Evolutionary conservation across 2,113 vertebrate species (phyloP).

Genomic region (Daubentonia madagascariensis): DNA sequence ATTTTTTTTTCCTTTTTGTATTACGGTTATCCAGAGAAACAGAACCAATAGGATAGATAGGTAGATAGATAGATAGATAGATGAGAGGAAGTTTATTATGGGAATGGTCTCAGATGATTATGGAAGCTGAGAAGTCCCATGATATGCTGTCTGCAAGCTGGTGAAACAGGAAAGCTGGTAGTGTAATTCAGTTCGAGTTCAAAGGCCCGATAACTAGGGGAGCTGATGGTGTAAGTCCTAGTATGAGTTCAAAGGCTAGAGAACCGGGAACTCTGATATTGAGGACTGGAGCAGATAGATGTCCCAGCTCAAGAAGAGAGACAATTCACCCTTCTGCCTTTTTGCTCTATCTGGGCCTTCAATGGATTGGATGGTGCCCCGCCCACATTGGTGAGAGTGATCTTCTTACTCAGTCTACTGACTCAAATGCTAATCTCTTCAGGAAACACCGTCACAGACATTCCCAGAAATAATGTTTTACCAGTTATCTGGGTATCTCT

Average conservation of each 20-base stretch:
- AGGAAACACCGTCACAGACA: not conserved
- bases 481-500: not conserved
- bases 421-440: not conserved
- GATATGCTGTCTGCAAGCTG: not conserved
- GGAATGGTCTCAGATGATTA: not conserved
- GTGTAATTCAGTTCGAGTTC: not conserved
- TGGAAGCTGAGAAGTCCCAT: not conserved
- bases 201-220: not conserved
- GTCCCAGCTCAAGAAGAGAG: not conserved
- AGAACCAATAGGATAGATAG: not conserved
- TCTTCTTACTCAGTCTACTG: not conserved
- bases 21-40: not conserved
- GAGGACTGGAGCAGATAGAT: not conserved
- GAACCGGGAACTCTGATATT: not conserved
- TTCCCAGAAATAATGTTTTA: not conserved
- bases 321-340: not conserved
- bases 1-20: not conserved
- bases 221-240: too few species aligned
- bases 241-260: not conserved
- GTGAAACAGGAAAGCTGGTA: not conserved
- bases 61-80: not conserved
- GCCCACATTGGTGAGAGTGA: not conserved
- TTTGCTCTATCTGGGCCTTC: not conserved
- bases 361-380: not conserved
- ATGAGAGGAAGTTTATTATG: not conserved